Conservation (phyloP, 2,797 vertebrate genomes). For the Myiotriccus ornatus region DNA sequence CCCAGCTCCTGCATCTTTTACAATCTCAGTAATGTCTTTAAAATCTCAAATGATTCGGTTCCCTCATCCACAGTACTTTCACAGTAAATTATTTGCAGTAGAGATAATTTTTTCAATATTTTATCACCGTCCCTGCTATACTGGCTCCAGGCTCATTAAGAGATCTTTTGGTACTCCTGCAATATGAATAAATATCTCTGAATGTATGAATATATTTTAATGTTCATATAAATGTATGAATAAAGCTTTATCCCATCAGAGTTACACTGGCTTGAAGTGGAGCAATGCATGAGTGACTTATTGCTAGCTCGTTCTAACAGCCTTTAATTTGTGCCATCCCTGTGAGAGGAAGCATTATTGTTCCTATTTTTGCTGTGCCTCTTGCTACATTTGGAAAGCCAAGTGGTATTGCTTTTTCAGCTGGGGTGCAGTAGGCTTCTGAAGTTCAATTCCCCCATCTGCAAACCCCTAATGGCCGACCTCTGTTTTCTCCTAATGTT, state of each 20-base stretch:
- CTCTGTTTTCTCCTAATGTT: neutral
- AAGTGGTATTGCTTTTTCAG: neutral
- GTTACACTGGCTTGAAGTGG: neutral
- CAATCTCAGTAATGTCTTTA: neutral
- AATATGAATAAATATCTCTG: constrained; percentile 15
- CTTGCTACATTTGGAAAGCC: neutral
- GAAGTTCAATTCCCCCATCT: neutral
- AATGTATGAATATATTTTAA: constrained; percentile 9
- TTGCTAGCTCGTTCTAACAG: neutral
- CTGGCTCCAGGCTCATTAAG: neutral
- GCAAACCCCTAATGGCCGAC: neutral
- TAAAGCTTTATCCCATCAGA: neutral
- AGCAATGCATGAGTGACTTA: neutral
- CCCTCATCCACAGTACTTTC: neutral
- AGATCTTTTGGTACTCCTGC: neutral
- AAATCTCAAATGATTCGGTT: neutral
- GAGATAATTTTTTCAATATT: neutral
- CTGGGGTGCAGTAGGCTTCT: neutral
- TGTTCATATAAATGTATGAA: neutral
- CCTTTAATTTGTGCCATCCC: neutral
- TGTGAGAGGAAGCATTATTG: neutral
- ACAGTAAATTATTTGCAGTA: neutral
- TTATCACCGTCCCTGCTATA: neutral
- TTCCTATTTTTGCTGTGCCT: neutral
- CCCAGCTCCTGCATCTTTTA: neutral